phyloP scores from a whole-genome alignment of 2,888 invertebrate species.

The Dynastes maya region DNA sequence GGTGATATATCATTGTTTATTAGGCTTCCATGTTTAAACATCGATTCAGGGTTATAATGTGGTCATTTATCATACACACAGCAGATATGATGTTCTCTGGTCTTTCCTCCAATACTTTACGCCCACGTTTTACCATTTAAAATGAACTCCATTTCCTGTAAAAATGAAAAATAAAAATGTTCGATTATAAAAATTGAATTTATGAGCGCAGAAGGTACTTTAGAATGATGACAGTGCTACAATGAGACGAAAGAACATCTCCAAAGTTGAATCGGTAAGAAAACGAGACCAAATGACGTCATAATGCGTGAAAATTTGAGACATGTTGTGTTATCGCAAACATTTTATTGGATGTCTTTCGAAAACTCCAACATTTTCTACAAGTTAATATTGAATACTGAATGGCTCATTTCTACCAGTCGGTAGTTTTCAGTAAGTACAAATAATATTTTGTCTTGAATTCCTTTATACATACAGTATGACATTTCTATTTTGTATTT shows the following conservation, averaged over 20 bases:
- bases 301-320: not conserved
- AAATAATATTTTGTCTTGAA: too few relatives aligned
- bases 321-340: not conserved
- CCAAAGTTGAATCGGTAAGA: not conserved
- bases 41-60: constrained; percentile 60
- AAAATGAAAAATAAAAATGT: constrained; percentile 46
- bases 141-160: constrained; percentile 36
- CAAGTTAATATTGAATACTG: too few relatives aligned
- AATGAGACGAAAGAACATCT: constrained; percentile 18
- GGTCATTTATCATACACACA: constrained; percentile 61
- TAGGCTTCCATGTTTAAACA: constrained; percentile 59
- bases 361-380: too few relatives aligned
- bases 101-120: constrained; percentile 47
- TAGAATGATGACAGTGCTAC: constrained; percentile 30
- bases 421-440: too few relatives aligned
- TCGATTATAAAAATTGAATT: constrained; percentile 47
- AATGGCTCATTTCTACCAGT: too few relatives aligned
- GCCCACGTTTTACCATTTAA: constrained; percentile 52
- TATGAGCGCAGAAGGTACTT: constrained; percentile 33
- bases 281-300: not conserved
- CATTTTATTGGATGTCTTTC: not conserved
- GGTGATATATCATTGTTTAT: constrained; percentile 64
- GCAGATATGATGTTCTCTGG: constrained; percentile 53
- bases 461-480: too few relatives aligned
- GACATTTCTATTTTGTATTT: too few relatives aligned